phyloP scores from a whole-genome alignment of 1,140 invertebrate species.

The Armadillidium nasatum region DNA sequence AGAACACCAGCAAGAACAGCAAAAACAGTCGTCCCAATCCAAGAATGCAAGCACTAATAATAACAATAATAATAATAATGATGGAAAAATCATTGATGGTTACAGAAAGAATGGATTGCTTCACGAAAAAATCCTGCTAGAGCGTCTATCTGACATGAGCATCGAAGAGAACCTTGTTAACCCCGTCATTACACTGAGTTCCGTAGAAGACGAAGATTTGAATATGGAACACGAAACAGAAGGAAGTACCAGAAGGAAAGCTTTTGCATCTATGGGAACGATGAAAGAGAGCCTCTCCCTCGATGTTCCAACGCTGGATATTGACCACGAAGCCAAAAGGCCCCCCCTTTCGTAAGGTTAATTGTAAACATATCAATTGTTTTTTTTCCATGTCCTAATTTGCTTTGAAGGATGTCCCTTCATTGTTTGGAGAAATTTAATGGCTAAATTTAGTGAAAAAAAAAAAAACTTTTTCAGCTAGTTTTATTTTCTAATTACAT shows the following conservation, averaged over 20 bases:
- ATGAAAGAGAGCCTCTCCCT: conserved; percentile 40
- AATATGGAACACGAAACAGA: conserved; percentile 26
- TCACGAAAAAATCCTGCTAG: conserved; percentile 42
- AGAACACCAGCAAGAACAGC: not conserved
- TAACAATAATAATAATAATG: not conserved
- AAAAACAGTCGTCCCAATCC: not conserved
- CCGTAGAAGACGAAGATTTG: conserved; percentile 37
- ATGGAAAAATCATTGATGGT: conserved; percentile 7
- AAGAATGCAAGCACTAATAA: not conserved
- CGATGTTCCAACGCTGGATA: conserved; percentile 39
- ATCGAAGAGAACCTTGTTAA: conserved; percentile 43
- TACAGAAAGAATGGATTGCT: conserved; percentile 44
- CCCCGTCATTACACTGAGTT: conserved; percentile 43
- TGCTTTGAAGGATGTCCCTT: too few species aligned
- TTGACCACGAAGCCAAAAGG: conserved; percentile 41
- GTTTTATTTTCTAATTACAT: too few species aligned
- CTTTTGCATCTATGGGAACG: conserved; percentile 15
- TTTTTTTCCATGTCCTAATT: too few species aligned
- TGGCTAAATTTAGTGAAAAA: too few species aligned
- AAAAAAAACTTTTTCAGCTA: too few species aligned
- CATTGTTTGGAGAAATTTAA: too few species aligned
- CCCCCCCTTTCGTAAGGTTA: conserved; percentile 33
- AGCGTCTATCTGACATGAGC: conserved; percentile 44
- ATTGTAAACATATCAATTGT: too few species aligned
- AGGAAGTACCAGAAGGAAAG: conserved; percentile 24